Base-by-base conservation (phyloP, 92 coral and sea anemone genomes). In the Palythoa heliodiscus region DNA sequence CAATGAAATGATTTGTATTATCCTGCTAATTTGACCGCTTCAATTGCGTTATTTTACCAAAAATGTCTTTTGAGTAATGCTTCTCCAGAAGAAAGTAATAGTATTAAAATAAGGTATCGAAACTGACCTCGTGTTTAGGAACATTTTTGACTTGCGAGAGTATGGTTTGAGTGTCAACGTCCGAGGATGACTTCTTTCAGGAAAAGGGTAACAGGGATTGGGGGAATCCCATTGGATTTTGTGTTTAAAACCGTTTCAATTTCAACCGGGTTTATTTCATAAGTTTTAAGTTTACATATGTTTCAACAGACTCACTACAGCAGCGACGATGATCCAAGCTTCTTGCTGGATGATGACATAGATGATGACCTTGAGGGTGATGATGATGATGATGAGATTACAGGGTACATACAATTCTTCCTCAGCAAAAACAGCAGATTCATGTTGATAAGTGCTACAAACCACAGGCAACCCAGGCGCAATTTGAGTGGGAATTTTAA, bases 261-360 rank as follows among this genome's bases (percentile, higher is more conserved):
- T 38, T 16, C 8, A 83, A 35, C 22, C 10, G 43, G 14, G 1
- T 24, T 6, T 80, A 10, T 22, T 19, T 48, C 68, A 12, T 12
- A 29, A 39, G 40, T 29, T n/a, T 24, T 25, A 3, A 35, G 39
- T 54, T 66, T 70, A 19, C 25, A 40, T 68, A 37, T 55, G 35
- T 64, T 7, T 58, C 24, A 47, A 17, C 83, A 96, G 98, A 94
- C 98, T 11, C 98, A 96, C 69, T 96, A 96, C 71, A 93, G 94
- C 39, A 88, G 85, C 70, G 98, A 96, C 1, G 91, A 93, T 40
- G 98, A 96, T 67, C 98, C 98, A 1, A 77, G 95, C 7, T 96
- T 96, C 80, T 85, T 96, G 16, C 77, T 96, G 5, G 98, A 94
- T 83, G 98, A 96, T 23, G 96, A 96, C 47, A 40, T 94, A 8